Conservation (phyloP, 2,888 invertebrate genomes). For the Plebejus melissa region DNA sequence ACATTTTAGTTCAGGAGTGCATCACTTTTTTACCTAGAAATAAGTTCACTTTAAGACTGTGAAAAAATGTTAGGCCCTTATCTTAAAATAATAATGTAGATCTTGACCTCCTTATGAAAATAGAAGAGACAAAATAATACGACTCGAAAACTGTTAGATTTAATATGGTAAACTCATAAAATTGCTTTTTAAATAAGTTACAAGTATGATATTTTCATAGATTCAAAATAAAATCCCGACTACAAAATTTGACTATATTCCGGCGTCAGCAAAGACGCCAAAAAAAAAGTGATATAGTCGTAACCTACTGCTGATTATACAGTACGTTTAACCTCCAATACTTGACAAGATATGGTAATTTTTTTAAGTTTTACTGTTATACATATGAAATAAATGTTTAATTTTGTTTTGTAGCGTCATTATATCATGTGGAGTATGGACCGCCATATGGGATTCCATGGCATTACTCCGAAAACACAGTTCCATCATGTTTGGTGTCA, state of each 20-base stretch:
- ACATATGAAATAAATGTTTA: constrained; percentile 39
- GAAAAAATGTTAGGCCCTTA: background rate
- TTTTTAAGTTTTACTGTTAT: constrained; percentile 32
- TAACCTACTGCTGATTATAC: constrained; percentile 55
- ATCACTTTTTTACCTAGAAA: background rate
- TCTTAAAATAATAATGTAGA: constrained; percentile 6
- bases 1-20: background rate
- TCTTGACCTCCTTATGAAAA: constrained; percentile 24
- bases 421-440: constrained; percentile 76
- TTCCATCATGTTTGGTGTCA: constrained; percentile 62
- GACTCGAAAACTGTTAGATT: constrained; percentile 3
- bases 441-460: constrained; percentile 79
- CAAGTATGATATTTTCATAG: background rate
- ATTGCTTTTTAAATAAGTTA: background rate
- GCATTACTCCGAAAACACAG: constrained; percentile 74
- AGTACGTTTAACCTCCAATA: constrained; percentile 44
- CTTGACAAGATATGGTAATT: constrained; percentile 33
- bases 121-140: constrained; percentile 6
- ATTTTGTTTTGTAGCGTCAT: constrained; percentile 66
- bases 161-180: background rate
- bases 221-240: constrained; percentile 28
- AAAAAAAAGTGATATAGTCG: constrained; percentile 56
- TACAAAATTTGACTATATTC: constrained; percentile 40
- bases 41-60: background rate
- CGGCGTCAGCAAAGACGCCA: constrained; percentile 56